Percentiles rank a stretch among this genome's conserved stretches.
These are phyloP conservation scores for Dryobota labecula DNA, from an alignment of 2,888 invertebrate genomes.

Conservation along the genomic window DNA sequence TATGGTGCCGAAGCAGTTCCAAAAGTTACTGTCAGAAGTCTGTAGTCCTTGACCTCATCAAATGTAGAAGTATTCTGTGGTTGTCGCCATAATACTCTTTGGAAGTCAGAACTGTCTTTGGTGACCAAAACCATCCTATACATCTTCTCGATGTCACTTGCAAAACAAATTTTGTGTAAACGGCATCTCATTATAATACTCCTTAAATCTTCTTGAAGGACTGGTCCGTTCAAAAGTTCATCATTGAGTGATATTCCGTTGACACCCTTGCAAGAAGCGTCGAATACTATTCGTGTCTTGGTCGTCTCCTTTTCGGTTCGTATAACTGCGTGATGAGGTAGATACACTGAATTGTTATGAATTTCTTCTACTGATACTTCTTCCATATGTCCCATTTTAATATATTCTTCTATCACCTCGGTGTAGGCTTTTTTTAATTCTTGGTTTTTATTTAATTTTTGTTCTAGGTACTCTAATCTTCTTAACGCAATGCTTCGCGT, in stretches of 20 bases:
- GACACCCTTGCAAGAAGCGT: no score
- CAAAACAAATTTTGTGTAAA: neutral
- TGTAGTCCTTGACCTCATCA: no score
- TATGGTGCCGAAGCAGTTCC: no score
- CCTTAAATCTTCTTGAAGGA: neutral
- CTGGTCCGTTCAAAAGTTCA: neutral
- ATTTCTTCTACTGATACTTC: no score
- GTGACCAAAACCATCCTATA: no score
- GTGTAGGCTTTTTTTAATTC: no score
- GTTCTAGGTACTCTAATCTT: neutral
- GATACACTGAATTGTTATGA: neutral
- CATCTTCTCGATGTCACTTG: constrained; percentile 1
- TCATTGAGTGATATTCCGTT: neutral
- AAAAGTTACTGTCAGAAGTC: no score
- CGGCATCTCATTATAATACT: neutral
- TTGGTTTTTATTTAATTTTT: neutral
- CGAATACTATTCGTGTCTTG: neutral
- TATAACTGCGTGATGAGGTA: neutral
- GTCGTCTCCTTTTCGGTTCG: neutral
- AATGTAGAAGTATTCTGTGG: no score
- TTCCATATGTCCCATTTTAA: no score
- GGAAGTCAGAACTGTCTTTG: no score
- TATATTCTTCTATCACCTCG: no score
- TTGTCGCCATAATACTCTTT: no score
- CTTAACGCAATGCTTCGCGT: neutral